These are phyloP conservation scores for Hylaea fasciaria DNA, from an alignment of 2,888 invertebrate genomes.

Conservation along the genomic window DNA sequence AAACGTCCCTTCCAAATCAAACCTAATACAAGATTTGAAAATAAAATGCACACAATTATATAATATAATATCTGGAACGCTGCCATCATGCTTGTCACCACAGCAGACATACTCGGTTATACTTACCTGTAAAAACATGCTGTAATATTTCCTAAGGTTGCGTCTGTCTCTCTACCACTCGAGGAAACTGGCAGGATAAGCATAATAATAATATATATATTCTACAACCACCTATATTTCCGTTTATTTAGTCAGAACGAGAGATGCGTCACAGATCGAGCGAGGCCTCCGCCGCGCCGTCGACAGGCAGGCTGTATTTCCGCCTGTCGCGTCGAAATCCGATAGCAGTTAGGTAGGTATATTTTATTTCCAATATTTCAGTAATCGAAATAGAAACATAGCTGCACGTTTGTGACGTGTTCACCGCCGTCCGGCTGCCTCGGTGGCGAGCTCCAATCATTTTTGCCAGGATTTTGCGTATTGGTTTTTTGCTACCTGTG, in stretches of 20 bases:
- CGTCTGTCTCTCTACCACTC: too few relatives aligned
- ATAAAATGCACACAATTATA: too few relatives aligned
- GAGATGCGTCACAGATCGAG: conserved; percentile 15
- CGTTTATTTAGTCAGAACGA: conserved; percentile 2
- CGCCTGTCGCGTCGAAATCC: conserved; percentile 77
- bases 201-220: too few relatives aligned
- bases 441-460: conserved; percentile 32
- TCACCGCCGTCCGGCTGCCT: conserved; percentile 39
- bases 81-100: too few relatives aligned
- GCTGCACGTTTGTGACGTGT: conserved; percentile 55
- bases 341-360: conserved; percentile 65
- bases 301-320: conserved; percentile 78
- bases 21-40: too few relatives aligned
- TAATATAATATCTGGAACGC: too few relatives aligned
- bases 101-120: too few relatives aligned
- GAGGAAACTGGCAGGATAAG: too few relatives aligned
- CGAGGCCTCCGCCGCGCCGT: conserved; percentile 29
- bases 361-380: conserved; percentile 74
- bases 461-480: conserved; percentile 38
- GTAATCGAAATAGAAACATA: conserved; percentile 72
- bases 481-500: conserved; percentile 29
- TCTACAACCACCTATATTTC: too few relatives aligned
- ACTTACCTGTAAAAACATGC: too few relatives aligned
- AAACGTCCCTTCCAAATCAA: too few relatives aligned
- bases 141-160: too few relatives aligned